These are phyloP conservation scores for Harlomillsia oculata DNA, from an alignment of 1,140 invertebrate genomes.

Conservation along the genomic window DNA sequence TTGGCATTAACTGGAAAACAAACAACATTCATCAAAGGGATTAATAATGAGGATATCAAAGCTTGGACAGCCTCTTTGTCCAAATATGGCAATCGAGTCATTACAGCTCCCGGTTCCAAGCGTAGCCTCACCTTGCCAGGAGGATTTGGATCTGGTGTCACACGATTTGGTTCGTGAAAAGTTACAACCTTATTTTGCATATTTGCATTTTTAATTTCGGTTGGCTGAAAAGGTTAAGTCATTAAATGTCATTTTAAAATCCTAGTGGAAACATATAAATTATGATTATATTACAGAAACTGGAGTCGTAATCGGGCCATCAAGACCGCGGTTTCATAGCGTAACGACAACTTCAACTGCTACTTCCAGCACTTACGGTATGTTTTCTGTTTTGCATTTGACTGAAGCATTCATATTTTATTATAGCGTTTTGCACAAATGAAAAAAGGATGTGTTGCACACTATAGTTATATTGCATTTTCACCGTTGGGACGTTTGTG, in stretches of 20 bases:
- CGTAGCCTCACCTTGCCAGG: constrained; percentile 20
- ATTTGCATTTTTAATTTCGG: neutral
- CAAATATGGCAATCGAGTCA: constrained; percentile 21
- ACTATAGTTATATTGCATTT: no score
- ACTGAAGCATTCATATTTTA: no score
- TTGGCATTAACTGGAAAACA: constrained; percentile 15
- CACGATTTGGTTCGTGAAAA: constrained; percentile 14
- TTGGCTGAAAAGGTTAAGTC: neutral
- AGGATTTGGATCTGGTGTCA: constrained; percentile 10
- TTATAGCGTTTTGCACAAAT: no score
- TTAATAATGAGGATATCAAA: constrained; percentile 27
- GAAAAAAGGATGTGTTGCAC: no score
- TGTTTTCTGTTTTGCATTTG: neutral
- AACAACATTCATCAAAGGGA: constrained; percentile 29
- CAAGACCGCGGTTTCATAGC: constrained; percentile 25
- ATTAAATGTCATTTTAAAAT: neutral
- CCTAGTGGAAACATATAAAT: neutral
- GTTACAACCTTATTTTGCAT: neutral
- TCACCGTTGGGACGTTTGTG: no score
- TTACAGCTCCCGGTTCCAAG: constrained; percentile 15
- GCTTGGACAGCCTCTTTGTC: constrained; percentile 13
- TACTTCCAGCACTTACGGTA: constrained; percentile 13
- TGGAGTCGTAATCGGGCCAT: constrained; percentile 25
- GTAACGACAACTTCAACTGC: constrained; percentile 8
- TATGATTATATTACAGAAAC: constrained; percentile 8